Evolutionary conservation across 2,888 invertebrate species (phyloP).

Genomic region (Cyrtodaria siliqua): DNA sequence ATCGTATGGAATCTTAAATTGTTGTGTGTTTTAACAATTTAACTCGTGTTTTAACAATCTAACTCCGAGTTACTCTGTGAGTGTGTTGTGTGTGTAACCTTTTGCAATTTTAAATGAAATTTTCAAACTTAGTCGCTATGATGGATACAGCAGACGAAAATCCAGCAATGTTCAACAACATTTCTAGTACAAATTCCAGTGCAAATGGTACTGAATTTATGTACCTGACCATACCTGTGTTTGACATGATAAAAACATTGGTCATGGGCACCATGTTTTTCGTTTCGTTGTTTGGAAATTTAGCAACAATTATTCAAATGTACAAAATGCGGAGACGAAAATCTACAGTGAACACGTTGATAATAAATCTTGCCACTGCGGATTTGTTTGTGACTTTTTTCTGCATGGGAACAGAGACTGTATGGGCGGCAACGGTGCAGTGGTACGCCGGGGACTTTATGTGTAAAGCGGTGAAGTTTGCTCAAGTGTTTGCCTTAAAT

Average conservation of each 20-base stretch:
- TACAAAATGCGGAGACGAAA: constrained; percentile 87
- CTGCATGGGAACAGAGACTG: constrained; percentile 93
- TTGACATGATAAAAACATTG: constrained; percentile 90
- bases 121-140: too few species aligned
- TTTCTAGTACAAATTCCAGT: neutral
- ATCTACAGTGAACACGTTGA: constrained; percentile 89
- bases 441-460: constrained; percentile 92
- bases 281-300: constrained; percentile 91
- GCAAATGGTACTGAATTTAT: neutral
- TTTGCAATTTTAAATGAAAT: too few species aligned
- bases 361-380: constrained; percentile 93
- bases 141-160: neutral
- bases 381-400: constrained; percentile 93
- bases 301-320: constrained; percentile 92
- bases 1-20: too few species aligned
- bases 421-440: constrained; percentile 93
- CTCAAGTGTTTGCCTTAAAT: constrained; percentile 93
- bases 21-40: too few species aligned
- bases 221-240: constrained; percentile 87
- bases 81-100: too few species aligned
- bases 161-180: neutral
- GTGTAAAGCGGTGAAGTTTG: constrained; percentile 93
- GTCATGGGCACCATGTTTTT: constrained; percentile 91
- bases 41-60: too few species aligned
- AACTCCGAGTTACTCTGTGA: too few species aligned